phyloP scores from a whole-genome alignment of 2,797 vertebrate genomes.

The Crypturellus tataupa region DNA sequence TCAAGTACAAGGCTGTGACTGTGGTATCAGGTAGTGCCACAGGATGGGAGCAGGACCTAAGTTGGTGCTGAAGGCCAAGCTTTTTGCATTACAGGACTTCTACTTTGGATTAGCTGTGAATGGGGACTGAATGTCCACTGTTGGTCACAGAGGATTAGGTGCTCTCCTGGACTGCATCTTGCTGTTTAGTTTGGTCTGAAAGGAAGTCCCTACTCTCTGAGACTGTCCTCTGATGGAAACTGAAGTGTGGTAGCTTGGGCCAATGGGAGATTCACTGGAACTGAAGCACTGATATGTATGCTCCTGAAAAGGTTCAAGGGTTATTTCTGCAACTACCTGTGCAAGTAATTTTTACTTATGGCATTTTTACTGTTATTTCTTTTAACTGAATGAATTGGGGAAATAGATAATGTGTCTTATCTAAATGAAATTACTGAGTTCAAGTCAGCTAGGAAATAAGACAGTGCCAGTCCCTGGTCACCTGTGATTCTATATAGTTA shows the following conservation, averaged over 20 bases:
- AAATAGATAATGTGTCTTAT: not conserved
- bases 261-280: not conserved
- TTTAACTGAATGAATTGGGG: not conserved
- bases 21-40: accelerated
- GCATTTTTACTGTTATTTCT: not conserved
- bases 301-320: not conserved
- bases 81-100: accelerated
- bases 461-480: accelerated
- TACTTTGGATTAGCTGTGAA: not conserved
- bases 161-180: not conserved
- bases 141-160: not conserved
- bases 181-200: not conserved
- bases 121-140: not conserved
- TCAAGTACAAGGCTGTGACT: not conserved
- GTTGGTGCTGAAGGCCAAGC: not conserved
- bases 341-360: not conserved
- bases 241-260: not conserved
- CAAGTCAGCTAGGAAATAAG: not conserved
- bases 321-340: not conserved
- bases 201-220: not conserved
- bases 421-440: not conserved
- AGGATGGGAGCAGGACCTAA: accelerated
- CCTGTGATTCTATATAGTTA: not conserved
- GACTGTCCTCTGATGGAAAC: not conserved
- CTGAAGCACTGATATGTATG: not conserved